phyloP scores from a whole-genome alignment of 2,797 vertebrate species.

The Neopelma chrysocephalum region DNA sequence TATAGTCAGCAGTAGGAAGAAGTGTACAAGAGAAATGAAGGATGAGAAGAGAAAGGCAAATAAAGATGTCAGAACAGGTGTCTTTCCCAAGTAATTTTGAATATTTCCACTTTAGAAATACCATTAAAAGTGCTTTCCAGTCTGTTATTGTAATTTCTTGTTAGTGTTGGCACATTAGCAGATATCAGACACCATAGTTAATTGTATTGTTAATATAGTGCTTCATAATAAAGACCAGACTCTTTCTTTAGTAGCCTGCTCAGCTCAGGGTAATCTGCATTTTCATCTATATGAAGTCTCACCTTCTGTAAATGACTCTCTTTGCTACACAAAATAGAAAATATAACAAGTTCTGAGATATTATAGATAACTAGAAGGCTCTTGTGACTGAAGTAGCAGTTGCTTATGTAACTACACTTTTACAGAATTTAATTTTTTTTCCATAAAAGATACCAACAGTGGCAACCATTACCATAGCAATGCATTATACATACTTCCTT shows the following conservation, averaged over 20 bases:
- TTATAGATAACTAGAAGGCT: background rate
- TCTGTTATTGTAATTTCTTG: background rate
- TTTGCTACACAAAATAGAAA: background rate
- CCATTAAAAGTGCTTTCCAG: background rate
- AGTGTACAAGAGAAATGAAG: background rate
- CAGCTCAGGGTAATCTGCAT: background rate
- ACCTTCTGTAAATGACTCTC: background rate
- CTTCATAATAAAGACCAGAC: background rate
- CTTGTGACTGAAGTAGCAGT: slow-evolving; percentile 23
- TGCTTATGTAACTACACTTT: slow-evolving; percentile 53
- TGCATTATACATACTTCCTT: slow-evolving; percentile 6
- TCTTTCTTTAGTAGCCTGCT: background rate
- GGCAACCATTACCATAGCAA: slow-evolving; percentile 69
- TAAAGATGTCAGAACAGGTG: background rate
- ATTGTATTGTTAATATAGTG: background rate
- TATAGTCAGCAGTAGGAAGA: background rate
- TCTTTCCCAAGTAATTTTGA: background rate
- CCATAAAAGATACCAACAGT: slow-evolving; percentile 59
- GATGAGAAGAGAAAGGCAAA: background rate
- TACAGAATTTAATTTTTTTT: background rate
- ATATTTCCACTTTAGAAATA: background rate
- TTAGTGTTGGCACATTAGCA: background rate
- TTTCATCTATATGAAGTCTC: background rate
- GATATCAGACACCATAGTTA: background rate
- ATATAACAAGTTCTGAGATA: background rate